Evolutionary conservation across 2,797 vertebrate species (phyloP).

Genomic region (Peromyscus melanophrys): DNA sequence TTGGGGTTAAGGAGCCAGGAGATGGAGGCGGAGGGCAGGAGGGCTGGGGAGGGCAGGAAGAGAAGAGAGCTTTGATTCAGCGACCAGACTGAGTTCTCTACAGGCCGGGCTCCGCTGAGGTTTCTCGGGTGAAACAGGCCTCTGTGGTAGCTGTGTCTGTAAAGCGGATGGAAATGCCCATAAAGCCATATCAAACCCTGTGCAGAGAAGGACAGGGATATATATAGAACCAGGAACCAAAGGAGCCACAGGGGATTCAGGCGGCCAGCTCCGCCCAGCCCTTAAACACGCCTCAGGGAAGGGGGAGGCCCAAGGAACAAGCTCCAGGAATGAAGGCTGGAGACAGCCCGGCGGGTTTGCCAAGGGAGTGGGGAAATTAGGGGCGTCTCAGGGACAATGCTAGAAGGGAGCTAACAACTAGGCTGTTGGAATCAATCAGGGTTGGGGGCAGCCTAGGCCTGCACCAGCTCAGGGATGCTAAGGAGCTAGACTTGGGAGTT

Average conservation of each 20-base stretch:
- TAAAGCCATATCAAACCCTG: constrained; percentile 92
- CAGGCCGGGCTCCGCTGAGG: constrained; percentile 89
- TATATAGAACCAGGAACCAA: constrained; percentile 91
- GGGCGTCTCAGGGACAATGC: constrained; percentile 81
- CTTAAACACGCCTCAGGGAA: constrained; percentile 88
- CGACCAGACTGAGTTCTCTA: constrained; percentile 90
- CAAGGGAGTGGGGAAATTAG: constrained; percentile 78
- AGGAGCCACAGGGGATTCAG: constrained; percentile 87
- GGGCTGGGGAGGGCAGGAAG: constrained; percentile 82
- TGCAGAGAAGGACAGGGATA: constrained; percentile 89
- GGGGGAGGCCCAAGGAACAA: constrained; percentile 86
- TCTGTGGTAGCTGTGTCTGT: constrained; percentile 91
- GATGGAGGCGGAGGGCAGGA: constrained; percentile 74
- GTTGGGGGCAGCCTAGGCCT: background rate
- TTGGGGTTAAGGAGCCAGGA: constrained; percentile 85
- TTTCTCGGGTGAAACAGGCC: constrained; percentile 90
- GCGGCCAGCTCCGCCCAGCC: constrained; percentile 88
- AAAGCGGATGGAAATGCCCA: constrained; percentile 92
- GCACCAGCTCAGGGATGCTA: background rate
- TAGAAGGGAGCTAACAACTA: constrained; percentile 40
- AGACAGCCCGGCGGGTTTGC: constrained; percentile 86
- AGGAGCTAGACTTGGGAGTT: background rate
- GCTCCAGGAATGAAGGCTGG: constrained; percentile 81
- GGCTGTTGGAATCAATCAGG: constrained; percentile 29
- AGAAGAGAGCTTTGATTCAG: constrained; percentile 92